Base-by-base conservation (phyloP, 2,113 vertebrate genomes). In the Cyprinodon variegatus region DNA sequence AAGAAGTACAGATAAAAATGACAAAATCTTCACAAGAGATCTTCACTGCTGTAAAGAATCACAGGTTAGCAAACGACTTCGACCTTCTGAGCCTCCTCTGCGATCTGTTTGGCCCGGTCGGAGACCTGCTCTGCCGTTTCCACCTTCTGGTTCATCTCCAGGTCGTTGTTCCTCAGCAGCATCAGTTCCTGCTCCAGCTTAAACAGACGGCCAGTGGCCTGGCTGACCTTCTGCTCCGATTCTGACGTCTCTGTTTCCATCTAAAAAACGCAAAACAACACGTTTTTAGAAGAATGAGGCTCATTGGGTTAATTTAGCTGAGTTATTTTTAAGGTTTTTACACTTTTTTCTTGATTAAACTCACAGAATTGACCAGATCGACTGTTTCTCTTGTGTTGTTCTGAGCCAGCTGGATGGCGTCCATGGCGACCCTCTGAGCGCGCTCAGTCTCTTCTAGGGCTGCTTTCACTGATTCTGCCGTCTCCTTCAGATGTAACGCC, bases 221-320 rank as follows among this genome's bases (percentile, higher is more conserved):
- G 96, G 66, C 94, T 93, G 81, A 99, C 82, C 0, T 91, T 96
- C 91, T 97, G 94, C 93, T 98, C 97, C 0, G 96, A 96, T 22
- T 72, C 86, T 29, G 92, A 93, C 0, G 96, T 97, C 92, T 97
- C 96, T 4, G 96, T 95, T 85, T 97, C 96, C 83, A 98, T 96
- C 97, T 98, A 80, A 78, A 7, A 61, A 57, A 71, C 61, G 82
- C 48, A 72, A 48, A 72, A 20, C 72, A 36, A 65, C 11, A 20
- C 29, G 13, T 65, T 29, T 29, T 11, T 11, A 41, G 39, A 63
- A 14, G 7, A 38, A 14, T 39, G 40, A 38, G 10, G 15, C 15
- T 64, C 1, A 40, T 10, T 40, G 62, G 50, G n/a, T 20, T 4
- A 57, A 57, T 20, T 57, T 6, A 57, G 43, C 9, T 45, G 0